Base-by-base conservation (phyloP, 2,797 vertebrate species). In the Allobates femoralis region DNA sequence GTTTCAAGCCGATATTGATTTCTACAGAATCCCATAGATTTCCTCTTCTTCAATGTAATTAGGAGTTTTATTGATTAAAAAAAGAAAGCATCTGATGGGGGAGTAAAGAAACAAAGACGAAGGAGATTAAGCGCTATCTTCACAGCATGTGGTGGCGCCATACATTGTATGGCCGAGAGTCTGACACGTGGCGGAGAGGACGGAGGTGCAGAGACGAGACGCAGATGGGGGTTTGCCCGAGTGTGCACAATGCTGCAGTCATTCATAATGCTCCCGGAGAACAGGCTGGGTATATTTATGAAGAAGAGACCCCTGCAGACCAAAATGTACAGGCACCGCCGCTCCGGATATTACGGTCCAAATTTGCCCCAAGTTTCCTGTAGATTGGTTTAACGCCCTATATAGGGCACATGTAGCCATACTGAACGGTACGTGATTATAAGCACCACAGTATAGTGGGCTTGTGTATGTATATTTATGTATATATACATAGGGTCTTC, bases 1-100 rank as follows among this genome's bases (percentile, higher is more conserved):
- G 28, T 81, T 32, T 14, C 1, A 18, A 81, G 64, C 64, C 12
- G 11, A 3, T 66, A 81, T 81, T 21, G 79, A 69, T 81, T 67
- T 30, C n/a, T 51, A 81, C 67, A 19, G 60, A 81, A 81, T 55
- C 3, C 18, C 32, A 69, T 81, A 16, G 79, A 81, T 81, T 81
- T 81, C 62, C 46, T 66, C 28, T 81, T 81, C 62, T 81, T 81
- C 46, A 81, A 69, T 81, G 46, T 81, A 81, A 81, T 81, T 81
- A 81, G 79, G 60, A 32, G 62, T 81, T 81, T 53, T 41, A 81
- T 81, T 81, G 79, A 81, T 67, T 56, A 5, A 56, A 56, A 60
- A 32, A 28, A 66, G 19, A 81, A 67, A 66, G 18, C 30, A 67
- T 19, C 41, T 67, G 60, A 67, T 62, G 56, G 56, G 77, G 28